Conservation (phyloP, 2,113 vertebrate species). For the Uria lomvia region DNA sequence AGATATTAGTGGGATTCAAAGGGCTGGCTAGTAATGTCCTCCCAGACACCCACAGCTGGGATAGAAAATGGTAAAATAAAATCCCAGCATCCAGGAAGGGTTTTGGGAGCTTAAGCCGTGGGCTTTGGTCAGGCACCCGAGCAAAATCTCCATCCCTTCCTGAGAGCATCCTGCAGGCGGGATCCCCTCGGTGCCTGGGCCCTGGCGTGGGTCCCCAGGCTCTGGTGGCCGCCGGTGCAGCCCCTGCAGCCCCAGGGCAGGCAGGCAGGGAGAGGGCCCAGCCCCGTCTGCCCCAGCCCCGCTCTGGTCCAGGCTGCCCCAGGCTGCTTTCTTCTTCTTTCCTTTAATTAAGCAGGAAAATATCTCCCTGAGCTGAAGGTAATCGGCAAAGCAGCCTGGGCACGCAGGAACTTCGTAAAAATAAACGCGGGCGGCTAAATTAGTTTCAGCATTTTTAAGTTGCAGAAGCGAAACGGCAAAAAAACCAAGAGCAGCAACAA, state of each 20-base stretch:
- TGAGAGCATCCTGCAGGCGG: fast-evolving
- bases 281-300: neutral
- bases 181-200: fast-evolving
- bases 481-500: neutral
- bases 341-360: neutral
- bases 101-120: neutral
- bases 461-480: neutral
- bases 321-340: neutral
- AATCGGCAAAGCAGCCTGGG: neutral
- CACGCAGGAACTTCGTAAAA: neutral
- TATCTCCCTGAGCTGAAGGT: neutral
- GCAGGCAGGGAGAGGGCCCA: fast-evolving
- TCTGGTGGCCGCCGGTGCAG: fast-evolving
- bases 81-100: neutral
- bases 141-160: neutral
- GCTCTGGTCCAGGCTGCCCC: neutral
- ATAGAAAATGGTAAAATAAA: neutral
- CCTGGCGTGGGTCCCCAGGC: neutral
- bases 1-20: neutral
- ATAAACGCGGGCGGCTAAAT: neutral
- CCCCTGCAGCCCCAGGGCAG: neutral
- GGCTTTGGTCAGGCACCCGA: neutral
- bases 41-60: neutral
- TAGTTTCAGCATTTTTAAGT: neutral
- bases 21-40: neutral